These are phyloP conservation scores for Nymphalis io DNA, from an alignment of 1,140 invertebrate genomes.

Conservation along the genomic window DNA sequence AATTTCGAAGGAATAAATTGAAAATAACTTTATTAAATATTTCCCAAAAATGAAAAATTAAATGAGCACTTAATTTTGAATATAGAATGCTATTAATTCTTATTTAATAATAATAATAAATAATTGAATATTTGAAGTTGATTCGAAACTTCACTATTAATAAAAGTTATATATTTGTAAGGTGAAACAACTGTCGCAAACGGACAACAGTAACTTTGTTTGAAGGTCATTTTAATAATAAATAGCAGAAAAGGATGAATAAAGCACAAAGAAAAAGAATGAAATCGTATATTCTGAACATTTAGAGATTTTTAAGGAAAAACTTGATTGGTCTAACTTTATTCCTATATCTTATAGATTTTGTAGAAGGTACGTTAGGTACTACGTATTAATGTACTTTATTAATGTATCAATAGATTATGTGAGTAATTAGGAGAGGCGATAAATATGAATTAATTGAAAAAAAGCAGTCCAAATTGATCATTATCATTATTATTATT, in stretches of 20 bases:
- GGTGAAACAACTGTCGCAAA: conserved; percentile 43
- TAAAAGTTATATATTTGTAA: conserved; percentile 30
- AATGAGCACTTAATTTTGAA: no score
- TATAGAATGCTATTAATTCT: no score
- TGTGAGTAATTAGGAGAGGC: no score
- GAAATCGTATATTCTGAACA: neutral
- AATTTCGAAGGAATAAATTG: conserved; percentile 16
- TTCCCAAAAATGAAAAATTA: neutral
- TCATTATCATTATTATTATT: no score
- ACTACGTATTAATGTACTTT: no score
- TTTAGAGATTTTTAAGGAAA: neutral
- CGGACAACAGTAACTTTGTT: conserved; percentile 37
- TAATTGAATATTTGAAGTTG: no score
- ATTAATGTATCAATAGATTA: no score
- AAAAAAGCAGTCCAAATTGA: neutral
- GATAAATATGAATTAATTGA: neutral
- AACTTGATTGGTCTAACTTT: neutral
- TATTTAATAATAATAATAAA: no score
- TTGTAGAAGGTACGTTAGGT: no score
- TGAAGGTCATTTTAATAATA: conserved; percentile 43
- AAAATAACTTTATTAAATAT: neutral
- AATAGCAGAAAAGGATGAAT: neutral
- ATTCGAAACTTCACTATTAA: neutral
- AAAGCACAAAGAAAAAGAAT: conserved; percentile 5
- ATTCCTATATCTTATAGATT: neutral